Evolutionary conservation across 2,797 vertebrate species (phyloP), one percentile per base, ranked within the genome.

Genomic region (Mormyrops attenuatus): DNA sequence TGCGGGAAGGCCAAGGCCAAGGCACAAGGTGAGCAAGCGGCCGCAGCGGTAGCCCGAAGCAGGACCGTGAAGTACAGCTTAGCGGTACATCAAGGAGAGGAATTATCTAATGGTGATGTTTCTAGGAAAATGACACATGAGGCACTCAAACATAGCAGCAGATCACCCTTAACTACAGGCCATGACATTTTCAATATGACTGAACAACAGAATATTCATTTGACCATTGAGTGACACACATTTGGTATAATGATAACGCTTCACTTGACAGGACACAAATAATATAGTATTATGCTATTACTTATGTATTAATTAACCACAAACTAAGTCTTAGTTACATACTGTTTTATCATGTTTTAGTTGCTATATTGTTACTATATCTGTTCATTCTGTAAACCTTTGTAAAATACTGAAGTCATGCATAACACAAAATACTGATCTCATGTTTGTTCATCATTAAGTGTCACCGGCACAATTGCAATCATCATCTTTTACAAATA

Each of bases 1-100:
- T 99, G 98, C 26, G 97, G 97, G 90, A 99, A 98, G 92, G 95
- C 96, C 94, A 99, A 99, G 96, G 94, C 96, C 92, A 99, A 98
- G 94, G 96, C 96, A 93, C 97, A 98, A 97, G 98, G 98, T 99
- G 53, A 87, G 52, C 5, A 17, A 20, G 17, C 20, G 20, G 77
- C 17, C 20, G 20, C 41, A 26, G n/a, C 47, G 0, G 50, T 1
- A 7, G 26, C 22, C 13, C 0, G 5, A 15, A 8, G 22, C 49
- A 1, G 85, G n/a, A 53, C 22, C 2, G 80, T 11, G 82, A 55
- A 20, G 30, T 47, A n/a, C 7, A 17, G 13, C 66, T 38, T 6
- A 82, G 77, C 38, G 47, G 77, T 47, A n/a, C 77, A 82, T 47
- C 17, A n/a, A 47, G 13, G 0, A 73, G 66, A 38, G 66, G 17